These are phyloP conservation scores for Sapayoa aenigma DNA, from an alignment of 2,113 vertebrate species.

Conservation along the genomic window DNA sequence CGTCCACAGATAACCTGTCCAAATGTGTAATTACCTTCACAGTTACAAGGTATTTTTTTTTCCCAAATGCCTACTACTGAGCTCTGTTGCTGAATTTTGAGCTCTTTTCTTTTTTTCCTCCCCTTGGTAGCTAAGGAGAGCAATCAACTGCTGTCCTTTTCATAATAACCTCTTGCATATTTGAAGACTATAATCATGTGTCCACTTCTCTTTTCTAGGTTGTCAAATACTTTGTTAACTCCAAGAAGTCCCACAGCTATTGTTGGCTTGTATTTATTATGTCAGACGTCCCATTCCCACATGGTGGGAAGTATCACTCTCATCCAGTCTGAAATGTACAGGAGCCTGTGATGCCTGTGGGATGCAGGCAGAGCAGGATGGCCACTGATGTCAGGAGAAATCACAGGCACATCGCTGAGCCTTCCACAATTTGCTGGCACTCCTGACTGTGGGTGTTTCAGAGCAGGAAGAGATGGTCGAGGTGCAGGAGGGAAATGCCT, in stretches of 20 bases:
- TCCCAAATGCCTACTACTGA: neutral
- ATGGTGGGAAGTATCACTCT: neutral
- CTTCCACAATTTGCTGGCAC: neutral
- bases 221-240: neutral
- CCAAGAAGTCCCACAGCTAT: neutral
- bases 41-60: neutral
- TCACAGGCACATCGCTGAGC: neutral
- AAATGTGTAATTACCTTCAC: neutral
- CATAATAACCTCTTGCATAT: neutral
- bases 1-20: neutral
- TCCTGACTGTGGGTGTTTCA: accelerated
- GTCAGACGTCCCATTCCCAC: neutral
- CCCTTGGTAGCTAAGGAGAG: neutral
- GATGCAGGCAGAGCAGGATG: neutral
- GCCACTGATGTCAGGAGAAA: neutral
- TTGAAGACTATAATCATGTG: neutral
- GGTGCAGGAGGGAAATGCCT: neutral
- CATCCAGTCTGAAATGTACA: accelerated
- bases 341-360: neutral
- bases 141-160: neutral
- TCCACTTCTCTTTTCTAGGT: neutral
- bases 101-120: neutral
- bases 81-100: neutral
- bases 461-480: neutral
- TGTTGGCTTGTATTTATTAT: neutral